A percentile compares a stretch with the other conserved stretches of the same genome.
Conservation (phyloP, 2,797 vertebrate species). For the Cygnus olor region DNA sequence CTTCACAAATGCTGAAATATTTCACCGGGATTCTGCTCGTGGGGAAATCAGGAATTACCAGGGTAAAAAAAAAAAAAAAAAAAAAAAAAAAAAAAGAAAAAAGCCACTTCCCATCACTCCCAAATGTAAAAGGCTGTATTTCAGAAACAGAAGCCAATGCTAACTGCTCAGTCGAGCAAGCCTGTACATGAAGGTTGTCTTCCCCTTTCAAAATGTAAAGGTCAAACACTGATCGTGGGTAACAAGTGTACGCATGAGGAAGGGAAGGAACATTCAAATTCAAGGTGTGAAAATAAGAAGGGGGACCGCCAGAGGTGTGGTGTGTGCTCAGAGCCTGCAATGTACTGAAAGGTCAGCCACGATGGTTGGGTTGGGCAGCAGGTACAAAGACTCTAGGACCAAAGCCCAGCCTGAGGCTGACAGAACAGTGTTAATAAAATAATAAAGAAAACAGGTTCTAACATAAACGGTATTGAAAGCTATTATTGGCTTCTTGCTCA, state of each 20-base stretch:
- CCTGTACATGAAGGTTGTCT: background rate
- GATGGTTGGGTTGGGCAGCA: background rate
- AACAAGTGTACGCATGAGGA: background rate
- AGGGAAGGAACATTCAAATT: background rate
- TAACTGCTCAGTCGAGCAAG: background rate
- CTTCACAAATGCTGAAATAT: background rate
- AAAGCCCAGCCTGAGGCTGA: background rate
- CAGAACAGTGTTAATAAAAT: background rate
- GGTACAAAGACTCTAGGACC: background rate
- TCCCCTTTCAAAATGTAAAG: slow-evolving; percentile 16
- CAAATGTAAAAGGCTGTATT: background rate
- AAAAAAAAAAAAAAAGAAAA: background rate
- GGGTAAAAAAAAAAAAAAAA: background rate
- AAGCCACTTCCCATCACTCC: rapidly evolving
- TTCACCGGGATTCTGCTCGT: background rate
- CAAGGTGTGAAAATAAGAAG: slow-evolving; percentile 21
- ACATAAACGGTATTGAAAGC: background rate
- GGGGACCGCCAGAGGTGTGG: background rate
- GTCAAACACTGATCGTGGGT: background rate
- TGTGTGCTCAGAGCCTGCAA: background rate
- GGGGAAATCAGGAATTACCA: background rate
- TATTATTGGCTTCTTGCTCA: background rate
- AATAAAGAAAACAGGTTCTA: background rate
- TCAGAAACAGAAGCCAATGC: background rate
- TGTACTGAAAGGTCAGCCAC: slow-evolving; percentile 1